Conservation (phyloP, 2,888 invertebrate species). For the Andrena camellia region DNA sequence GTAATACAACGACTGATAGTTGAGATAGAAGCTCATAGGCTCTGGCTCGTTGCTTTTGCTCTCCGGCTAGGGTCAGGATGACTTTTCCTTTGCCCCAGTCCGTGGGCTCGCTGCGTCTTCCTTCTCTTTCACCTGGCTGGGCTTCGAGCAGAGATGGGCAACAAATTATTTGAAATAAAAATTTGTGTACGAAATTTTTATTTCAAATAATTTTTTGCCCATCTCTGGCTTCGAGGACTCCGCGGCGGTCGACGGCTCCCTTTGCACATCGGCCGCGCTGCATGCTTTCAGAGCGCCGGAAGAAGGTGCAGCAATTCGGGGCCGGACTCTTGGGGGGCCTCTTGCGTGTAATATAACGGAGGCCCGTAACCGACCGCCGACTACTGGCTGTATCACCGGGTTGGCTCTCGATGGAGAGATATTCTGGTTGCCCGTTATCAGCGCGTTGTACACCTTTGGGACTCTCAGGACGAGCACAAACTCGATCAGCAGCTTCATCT, state of each 20-base stretch:
- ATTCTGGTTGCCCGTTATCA: constrained; percentile 92
- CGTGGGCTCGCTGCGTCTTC: background rate
- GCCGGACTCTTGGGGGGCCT: constrained; percentile 75
- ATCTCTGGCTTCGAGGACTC: constrained; percentile 47
- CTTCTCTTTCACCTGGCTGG: background rate
- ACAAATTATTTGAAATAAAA: too few species aligned
- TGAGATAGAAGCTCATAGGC: constrained; percentile 79
- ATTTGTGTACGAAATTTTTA: too few species aligned
- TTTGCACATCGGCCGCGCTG: background rate
- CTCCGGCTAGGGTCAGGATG: constrained; percentile 31
- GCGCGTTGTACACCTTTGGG: constrained; percentile 92
- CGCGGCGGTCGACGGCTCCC: background rate
- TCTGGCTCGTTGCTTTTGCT: constrained; percentile 43
- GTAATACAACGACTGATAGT: constrained; percentile 80
- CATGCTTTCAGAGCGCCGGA: constrained; percentile 2
- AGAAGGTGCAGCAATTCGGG: constrained; percentile 70
- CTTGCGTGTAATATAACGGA: too few species aligned
- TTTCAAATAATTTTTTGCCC: too few species aligned
- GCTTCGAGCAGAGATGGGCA: too few species aligned
- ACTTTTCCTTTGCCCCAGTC: background rate
- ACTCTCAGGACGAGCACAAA: constrained; percentile 85
- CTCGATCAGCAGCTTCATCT: constrained; percentile 72
- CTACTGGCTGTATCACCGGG: constrained; percentile 91
- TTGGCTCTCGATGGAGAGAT: constrained; percentile 91
- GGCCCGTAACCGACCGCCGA: too few species aligned